Evolutionary conservation across 2,888 invertebrate species (phyloP).

Genomic region (Ennomos quercinarius): DNA sequence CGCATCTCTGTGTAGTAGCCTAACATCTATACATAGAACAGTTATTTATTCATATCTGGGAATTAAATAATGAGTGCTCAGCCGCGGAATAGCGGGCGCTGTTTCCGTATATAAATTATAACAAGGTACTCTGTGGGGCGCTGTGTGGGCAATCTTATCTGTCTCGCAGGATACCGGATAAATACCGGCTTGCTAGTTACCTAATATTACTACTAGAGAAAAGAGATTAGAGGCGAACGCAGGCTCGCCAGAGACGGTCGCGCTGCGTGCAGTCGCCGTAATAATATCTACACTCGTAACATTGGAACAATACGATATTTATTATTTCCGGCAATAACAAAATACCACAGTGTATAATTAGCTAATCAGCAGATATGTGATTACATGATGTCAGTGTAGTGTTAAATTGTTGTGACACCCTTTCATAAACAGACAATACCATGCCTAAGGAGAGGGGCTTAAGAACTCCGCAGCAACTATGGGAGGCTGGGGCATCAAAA

Average conservation of each 20-base stretch:
- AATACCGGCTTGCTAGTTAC: too few relatives aligned
- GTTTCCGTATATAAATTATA: too few relatives aligned
- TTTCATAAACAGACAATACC: conserved; percentile 14
- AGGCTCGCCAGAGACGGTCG: too few relatives aligned
- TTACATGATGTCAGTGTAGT: conserved; percentile 14
- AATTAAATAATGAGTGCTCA: conserved; percentile 34
- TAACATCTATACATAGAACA: too few relatives aligned
- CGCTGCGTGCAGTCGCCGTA: too few relatives aligned
- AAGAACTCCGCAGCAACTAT: conserved; percentile 70
- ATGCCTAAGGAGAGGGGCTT: conserved; percentile 67
- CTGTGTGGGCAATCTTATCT: not conserved
- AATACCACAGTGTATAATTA: too few relatives aligned
- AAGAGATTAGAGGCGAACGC: too few relatives aligned
- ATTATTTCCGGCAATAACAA: not conserved
- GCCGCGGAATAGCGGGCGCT: not conserved
- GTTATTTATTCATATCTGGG: conserved; percentile 1
- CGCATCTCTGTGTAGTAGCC: too few relatives aligned
- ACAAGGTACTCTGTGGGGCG: too few relatives aligned
- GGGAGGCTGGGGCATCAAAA: conserved; percentile 72
- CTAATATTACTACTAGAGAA: too few relatives aligned
- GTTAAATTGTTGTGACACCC: not conserved
- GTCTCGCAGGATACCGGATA: too few relatives aligned
- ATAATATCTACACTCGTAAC: conserved; percentile 8
- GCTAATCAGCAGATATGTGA: conserved; percentile 11
- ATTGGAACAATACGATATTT: not conserved